These are phyloP conservation scores for Paguma larvata DNA, from an alignment of 2,797 vertebrate genomes.

Conservation along the genomic window DNA sequence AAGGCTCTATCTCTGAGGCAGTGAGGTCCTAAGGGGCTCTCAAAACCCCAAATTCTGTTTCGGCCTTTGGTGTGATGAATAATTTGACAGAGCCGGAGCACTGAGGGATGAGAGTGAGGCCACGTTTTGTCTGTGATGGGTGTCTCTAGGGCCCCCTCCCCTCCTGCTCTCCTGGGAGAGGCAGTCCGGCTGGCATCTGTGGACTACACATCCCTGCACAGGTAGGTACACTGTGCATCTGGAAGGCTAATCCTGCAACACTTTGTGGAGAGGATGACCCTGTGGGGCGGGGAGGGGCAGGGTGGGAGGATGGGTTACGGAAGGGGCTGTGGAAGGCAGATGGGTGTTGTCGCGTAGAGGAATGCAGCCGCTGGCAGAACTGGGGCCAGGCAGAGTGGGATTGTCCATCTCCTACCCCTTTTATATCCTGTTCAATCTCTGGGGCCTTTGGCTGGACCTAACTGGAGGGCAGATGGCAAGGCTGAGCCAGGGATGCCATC, in stretches of 20 bases:
- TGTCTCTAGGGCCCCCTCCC: background rate
- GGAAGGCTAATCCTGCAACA: background rate
- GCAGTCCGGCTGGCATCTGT: background rate
- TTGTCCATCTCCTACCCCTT: background rate
- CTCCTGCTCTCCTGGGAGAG: background rate
- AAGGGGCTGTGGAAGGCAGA: background rate
- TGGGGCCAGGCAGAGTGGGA: background rate
- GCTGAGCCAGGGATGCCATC: background rate
- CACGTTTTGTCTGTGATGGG: background rate
- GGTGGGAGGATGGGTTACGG: background rate
- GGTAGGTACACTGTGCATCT: slow-evolving; percentile 20
- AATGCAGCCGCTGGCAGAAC: background rate
- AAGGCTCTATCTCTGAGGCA: background rate
- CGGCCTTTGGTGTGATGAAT: background rate
- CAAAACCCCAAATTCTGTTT: background rate
- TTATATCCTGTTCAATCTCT: background rate
- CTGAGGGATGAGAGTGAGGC: background rate
- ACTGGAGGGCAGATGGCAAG: background rate
- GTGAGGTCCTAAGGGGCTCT: background rate
- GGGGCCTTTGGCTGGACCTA: background rate
- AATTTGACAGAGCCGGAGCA: background rate
- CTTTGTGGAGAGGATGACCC: background rate
- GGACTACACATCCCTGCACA: background rate
- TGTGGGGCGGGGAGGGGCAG: background rate
- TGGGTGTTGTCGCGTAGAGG: background rate